Base-by-base conservation (phyloP, 2,888 invertebrate species). In the Drosophila mimica region DNA sequence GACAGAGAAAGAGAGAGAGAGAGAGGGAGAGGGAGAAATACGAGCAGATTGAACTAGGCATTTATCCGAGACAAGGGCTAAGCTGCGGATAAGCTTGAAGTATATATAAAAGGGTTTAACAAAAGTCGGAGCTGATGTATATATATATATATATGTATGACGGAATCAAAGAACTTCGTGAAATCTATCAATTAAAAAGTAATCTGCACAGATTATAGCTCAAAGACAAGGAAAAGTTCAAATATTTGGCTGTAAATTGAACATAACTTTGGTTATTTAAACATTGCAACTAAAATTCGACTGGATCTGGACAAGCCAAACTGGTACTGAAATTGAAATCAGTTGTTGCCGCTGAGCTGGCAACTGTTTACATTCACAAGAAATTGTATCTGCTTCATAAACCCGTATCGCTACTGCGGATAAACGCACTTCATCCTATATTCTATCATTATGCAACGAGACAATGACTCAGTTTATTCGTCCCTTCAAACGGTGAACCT, bases 61-160 rank as follows among this genome's bases (percentile, higher is more conserved):
- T 31, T 69, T 62, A 73, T 57, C 60, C 62, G 38, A 28, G 43
- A 8, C 30, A 36, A 51, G 13, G 17, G 34, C 31, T 34, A 13
- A 31, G 46, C 13, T 11, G 36, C 34, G n/a, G 49, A 49, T 15
- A 46, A 25, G n/a, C 9, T 54, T 25, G 28, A n/a, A 20, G 11
- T 43, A 25, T 15, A 7, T 46, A 8, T 25, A 15, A 46, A 25
- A 25, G 7, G 15, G 8, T 15, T n/a, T 46, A 15, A 7, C 4
- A 46, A 25, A 25, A 4, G 15, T 20, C 20, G 8, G 15, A 46
- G 46, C 20, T 13, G 46, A 46, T 25, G 0, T 15, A 20, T 20
- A 40, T n/a, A 34, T 13, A 13, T 13, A 34, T 4, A 43, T 7
- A 20, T 20, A 7, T 4, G 20, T 20, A 20, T 15, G 20, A 6